Evolutionary conservation across 2,888 invertebrate genomes (phyloP), one percentile per base, ranked within the genome.

Genomic region (Ennomos fuscantarius): DNA sequence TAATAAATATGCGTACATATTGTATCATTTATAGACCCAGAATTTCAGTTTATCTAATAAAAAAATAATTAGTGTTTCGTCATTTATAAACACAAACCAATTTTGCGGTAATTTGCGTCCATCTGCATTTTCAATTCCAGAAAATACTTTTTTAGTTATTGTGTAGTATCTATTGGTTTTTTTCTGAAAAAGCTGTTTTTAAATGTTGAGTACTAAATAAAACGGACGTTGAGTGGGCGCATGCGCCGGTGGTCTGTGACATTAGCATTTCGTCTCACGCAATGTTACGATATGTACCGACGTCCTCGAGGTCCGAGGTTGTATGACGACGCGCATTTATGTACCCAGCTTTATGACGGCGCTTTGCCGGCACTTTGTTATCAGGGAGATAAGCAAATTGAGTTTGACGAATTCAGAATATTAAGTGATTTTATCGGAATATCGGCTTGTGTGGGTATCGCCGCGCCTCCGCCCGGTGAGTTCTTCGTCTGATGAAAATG

Each of bases 401-500:
- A 57, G 60, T 68, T 65, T 68, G 67, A 68, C 59, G 67, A 68
- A 63, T 63, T 65, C 60, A 54, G 67, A 65, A 65, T 65, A 68
- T 63, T 61, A 65, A 68, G 65, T 55, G 67, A 65, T 63, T 47
- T 65, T 58, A 64, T 66, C 61, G 12, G 36, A 31, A 11, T 15
- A 46, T 43, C 41, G 32, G 49, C 49, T 33, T 45, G 49, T 58
- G 58, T 53, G 53, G 57, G 48, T 53, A 43, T 48, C 52, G 9
- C 24, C 24, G 24, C 24, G 24, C 5, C 24, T 1, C 3, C 15
- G 12, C 2, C 3, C 15, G 12, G 31, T 31, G 36, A 46, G 36
- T 37, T 37, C 36, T 24, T 41, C 34, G 42, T 9, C n/a, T 9
- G 52, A 53, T 40, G 39, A 40, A 43, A 34, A 52, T 57, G 46